These are phyloP conservation scores for Pogonomyrmex barbatus DNA, from an alignment of 1,140 invertebrate species.

Conservation along the genomic window DNA sequence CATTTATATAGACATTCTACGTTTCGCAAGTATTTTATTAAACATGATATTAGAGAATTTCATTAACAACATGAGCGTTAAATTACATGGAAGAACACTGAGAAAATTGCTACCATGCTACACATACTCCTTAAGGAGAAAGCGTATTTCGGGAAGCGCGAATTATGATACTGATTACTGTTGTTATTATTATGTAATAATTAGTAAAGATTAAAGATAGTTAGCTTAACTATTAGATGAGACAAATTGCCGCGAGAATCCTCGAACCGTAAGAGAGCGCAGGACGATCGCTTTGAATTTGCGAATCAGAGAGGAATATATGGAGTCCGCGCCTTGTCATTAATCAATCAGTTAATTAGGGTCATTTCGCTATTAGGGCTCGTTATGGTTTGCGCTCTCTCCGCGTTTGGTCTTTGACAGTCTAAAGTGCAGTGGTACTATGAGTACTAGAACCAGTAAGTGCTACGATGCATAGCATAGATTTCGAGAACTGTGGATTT, in stretches of 20 bases:
- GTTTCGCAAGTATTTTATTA: neutral
- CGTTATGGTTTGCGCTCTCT: conserved; percentile 40
- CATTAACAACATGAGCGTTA: neutral
- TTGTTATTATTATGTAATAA: conserved; percentile 5
- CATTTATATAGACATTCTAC: neutral
- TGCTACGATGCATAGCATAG: conserved; percentile 29
- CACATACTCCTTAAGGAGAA: neutral
- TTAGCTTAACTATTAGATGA: conserved; percentile 32
- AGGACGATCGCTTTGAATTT: conserved; percentile 46
- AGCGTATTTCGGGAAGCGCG: conserved; percentile 24
- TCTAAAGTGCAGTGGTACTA: conserved; percentile 59
- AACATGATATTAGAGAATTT: neutral
- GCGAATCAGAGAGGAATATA: conserved; percentile 59
- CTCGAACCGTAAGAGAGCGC: neutral
- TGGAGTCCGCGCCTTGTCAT: conserved; percentile 68
- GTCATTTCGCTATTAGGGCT: conserved; percentile 66
- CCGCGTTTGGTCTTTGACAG: conserved; percentile 60
- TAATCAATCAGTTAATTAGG: conserved; percentile 76
- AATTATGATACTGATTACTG: conserved; percentile 2
- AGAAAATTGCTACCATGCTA: neutral
- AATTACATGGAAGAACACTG: neutral
- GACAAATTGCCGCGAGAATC: conserved; percentile 37
- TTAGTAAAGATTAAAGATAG: conserved; percentile 27
- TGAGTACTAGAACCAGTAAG: conserved; percentile 40
- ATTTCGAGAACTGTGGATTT: conserved; percentile 32